Conservation (phyloP, 2,113 vertebrate genomes). For the Ardeotis arabs region DNA sequence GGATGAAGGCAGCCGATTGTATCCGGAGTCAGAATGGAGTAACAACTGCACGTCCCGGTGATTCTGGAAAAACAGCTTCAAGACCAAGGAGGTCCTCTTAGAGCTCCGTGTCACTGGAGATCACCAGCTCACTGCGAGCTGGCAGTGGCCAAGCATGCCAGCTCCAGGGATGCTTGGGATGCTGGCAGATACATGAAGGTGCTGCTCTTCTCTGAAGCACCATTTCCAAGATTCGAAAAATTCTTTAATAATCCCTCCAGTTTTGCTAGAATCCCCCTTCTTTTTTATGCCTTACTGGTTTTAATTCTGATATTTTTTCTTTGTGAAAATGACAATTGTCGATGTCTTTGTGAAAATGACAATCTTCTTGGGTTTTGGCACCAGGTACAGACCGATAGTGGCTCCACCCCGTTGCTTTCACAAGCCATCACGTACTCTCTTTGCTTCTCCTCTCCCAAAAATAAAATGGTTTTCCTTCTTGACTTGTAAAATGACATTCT, state of each 20-base stretch:
- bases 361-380: not conserved
- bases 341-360: not conserved
- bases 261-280: not conserved
- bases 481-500: not conserved
- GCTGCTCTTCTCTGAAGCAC: not conserved
- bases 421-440: not conserved
- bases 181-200: not conserved
- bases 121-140: no score
- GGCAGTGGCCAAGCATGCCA: not conserved
- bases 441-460: not conserved
- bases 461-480: not conserved
- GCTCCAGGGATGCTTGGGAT: not conserved
- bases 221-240: not conserved
- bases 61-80: not conserved
- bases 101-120: not conserved
- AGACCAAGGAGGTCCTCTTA: not conserved
- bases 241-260: not conserved
- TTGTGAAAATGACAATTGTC: no score
- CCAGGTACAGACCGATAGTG: fast-evolving
- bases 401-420: not conserved
- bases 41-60: not conserved
- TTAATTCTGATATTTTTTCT: not conserved
- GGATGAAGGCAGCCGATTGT: not conserved
- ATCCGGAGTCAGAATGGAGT: fast-evolving
- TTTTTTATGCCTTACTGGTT: not conserved